A percentile compares a stretch with the other conserved stretches of the same genome.
Evolutionary conservation across 2,797 vertebrate genomes (phyloP).

Genomic region (Tragopan temminckii): DNA sequence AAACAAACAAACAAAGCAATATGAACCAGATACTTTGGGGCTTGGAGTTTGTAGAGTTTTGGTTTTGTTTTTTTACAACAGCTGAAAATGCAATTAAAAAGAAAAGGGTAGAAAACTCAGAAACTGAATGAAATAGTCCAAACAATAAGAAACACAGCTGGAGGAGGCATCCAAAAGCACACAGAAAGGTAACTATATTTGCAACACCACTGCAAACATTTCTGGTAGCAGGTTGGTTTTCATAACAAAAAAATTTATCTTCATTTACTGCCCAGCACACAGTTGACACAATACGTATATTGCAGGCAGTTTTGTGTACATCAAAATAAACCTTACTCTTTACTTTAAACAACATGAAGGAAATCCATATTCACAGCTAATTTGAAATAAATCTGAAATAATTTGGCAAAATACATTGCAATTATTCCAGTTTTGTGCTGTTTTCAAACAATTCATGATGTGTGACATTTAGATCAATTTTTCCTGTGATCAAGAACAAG

Average conservation of each 20-base stretch:
- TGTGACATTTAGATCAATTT: neutral
- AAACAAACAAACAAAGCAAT: neutral
- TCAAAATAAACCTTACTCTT: neutral
- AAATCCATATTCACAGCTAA: neutral
- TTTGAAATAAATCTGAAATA: neutral
- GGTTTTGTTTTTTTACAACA: neutral
- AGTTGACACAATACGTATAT: neutral
- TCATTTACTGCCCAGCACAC: neutral
- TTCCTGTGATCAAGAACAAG: neutral
- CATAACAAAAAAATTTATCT: neutral
- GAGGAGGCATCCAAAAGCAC: neutral
- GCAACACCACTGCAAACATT: neutral
- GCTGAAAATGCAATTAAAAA: neutral
- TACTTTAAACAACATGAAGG: neutral
- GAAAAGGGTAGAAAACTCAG: neutral
- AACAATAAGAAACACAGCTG: neutral
- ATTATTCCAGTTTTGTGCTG: neutral
- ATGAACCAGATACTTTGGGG: neutral
- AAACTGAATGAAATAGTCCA: neutral
- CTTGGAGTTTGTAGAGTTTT: neutral
- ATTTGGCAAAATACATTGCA: neutral
- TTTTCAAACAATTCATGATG: neutral
- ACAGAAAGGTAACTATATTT: neutral
- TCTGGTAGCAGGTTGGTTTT: neutral
- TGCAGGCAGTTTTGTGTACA: neutral